Conservation (phyloP, 2,888 invertebrate species). For the Drosophila testacea region DNA sequence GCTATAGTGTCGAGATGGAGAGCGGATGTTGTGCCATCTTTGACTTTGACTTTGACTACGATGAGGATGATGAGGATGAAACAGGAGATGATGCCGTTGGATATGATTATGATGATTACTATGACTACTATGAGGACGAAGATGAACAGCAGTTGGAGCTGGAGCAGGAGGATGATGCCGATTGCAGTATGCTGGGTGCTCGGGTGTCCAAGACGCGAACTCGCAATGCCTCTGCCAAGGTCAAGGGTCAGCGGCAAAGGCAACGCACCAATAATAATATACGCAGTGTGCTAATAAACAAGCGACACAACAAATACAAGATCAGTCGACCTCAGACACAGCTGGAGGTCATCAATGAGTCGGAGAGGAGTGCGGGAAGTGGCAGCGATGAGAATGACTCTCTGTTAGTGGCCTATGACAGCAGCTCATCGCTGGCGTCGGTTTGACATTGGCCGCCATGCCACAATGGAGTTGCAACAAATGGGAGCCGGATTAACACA, state of each 20-base stretch:
- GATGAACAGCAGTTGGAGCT: slow-evolving; percentile 64
- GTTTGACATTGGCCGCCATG: slow-evolving; percentile 85
- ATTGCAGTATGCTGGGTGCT: slow-evolving; percentile 81
- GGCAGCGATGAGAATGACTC: slow-evolving; percentile 85
- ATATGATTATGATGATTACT: slow-evolving; percentile 70
- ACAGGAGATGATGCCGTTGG: slow-evolving; percentile 60
- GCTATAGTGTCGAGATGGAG: slow-evolving; percentile 64
- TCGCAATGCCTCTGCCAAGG: slow-evolving; percentile 28
- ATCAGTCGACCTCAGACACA: slow-evolving; percentile 82
- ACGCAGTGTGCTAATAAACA: slow-evolving; percentile 82
- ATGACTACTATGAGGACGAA: slow-evolving; percentile 73
- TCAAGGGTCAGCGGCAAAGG: slow-evolving; percentile 58
- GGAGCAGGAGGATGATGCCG: slow-evolving; percentile 63
- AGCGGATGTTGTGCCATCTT: slow-evolving; percentile 82
- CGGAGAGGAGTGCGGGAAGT: slow-evolving; percentile 84
- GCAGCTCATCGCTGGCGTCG: slow-evolving; percentile 84
- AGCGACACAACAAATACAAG: slow-evolving; percentile 84
- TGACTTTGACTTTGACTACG: slow-evolving; percentile 76
- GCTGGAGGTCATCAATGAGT: slow-evolving; percentile 84
- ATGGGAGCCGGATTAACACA: slow-evolving; percentile 35
- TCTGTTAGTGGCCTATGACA: slow-evolving; percentile 84
- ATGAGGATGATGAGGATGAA: slow-evolving; percentile 73
- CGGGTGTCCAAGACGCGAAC: slow-evolving; percentile 30
- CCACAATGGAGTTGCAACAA: slow-evolving; percentile 78
- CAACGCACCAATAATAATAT: slow-evolving; percentile 81